Evolutionary conservation across 2,797 vertebrate genomes (phyloP).

Genomic region (Meriones psammophilus): DNA sequence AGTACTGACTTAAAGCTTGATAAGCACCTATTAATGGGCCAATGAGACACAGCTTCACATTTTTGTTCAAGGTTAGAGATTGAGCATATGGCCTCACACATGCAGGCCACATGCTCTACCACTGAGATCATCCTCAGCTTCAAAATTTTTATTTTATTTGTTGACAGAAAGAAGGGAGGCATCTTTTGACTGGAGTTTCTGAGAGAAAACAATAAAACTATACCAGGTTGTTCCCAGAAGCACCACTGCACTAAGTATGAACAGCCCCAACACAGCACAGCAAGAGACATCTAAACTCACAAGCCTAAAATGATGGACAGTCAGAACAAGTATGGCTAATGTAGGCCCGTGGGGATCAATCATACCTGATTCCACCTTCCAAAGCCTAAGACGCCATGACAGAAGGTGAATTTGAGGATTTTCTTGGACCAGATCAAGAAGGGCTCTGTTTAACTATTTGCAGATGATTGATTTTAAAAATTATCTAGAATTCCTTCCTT

Average conservation of each 20-base stretch:
- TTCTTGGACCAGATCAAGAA: not conserved
- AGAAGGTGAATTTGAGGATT: not conserved
- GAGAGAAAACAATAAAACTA: not conserved
- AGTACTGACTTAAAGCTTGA: not conserved
- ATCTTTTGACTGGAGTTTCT: not conserved
- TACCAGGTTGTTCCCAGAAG: not conserved
- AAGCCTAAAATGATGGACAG: not conserved
- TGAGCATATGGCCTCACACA: not conserved
- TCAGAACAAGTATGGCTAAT: not conserved
- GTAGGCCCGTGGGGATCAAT: not conserved
- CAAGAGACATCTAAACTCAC: not conserved
- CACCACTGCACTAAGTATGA: not conserved
- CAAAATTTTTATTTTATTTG: not conserved
- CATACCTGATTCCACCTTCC: not conserved
- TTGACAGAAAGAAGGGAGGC: not conserved
- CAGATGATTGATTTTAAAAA: not conserved
- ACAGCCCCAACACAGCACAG: not conserved
- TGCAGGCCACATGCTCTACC: not conserved
- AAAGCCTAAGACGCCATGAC: not conserved
- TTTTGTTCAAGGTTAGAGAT: not conserved
- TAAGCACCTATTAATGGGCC: not conserved
- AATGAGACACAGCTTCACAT: not conserved
- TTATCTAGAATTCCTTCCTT: conserved; percentile 15
- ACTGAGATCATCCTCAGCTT: not conserved
- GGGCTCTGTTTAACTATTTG: not conserved